These are phyloP conservation scores for Polyommatus icarus DNA, from an alignment of 2,888 invertebrate genomes.

Conservation along the genomic window DNA sequence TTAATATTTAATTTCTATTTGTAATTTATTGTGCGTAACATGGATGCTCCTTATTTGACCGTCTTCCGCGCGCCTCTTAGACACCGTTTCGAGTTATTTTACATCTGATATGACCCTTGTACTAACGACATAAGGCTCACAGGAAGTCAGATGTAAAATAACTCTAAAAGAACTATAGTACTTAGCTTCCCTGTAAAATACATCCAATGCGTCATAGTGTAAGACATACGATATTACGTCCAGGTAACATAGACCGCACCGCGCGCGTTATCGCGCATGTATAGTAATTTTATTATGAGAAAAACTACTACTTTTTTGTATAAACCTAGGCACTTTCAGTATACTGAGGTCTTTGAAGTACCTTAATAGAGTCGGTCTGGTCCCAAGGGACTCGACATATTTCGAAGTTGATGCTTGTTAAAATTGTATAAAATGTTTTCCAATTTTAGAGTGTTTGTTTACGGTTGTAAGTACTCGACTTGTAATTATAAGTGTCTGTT, in stretches of 20 bases:
- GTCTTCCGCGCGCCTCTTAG: slow-evolving; percentile 29
- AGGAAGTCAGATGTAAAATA: not conserved
- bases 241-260: slow-evolving; percentile 37
- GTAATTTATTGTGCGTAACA: slow-evolving; percentile 59
- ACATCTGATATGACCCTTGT: not conserved
- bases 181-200: slow-evolving; percentile 12
- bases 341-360: slow-evolving; percentile 58
- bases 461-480: slow-evolving; percentile 50
- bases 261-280: slow-evolving; percentile 49
- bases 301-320: slow-evolving; percentile 68
- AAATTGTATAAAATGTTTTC: slow-evolving; percentile 64
- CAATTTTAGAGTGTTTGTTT: slow-evolving; percentile 64
- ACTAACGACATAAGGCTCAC: not conserved
- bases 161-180: slow-evolving; percentile 4
- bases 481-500: slow-evolving; percentile 44
- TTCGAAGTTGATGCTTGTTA: slow-evolving; percentile 67
- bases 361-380: slow-evolving; percentile 56
- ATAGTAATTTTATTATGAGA: slow-evolving; percentile 52
- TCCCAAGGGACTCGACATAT: slow-evolving; percentile 53
- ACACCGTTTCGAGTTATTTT: not conserved
- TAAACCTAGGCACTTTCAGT: slow-evolving; percentile 64
- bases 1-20: slow-evolving; percentile 66
- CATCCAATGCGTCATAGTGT: slow-evolving; percentile 12
- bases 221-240: slow-evolving; percentile 38
- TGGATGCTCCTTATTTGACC: slow-evolving; percentile 23